These are phyloP conservation scores for Cyprinodon diabolis DNA, from an alignment of 2,797 vertebrate species.

Conservation along the genomic window DNA sequence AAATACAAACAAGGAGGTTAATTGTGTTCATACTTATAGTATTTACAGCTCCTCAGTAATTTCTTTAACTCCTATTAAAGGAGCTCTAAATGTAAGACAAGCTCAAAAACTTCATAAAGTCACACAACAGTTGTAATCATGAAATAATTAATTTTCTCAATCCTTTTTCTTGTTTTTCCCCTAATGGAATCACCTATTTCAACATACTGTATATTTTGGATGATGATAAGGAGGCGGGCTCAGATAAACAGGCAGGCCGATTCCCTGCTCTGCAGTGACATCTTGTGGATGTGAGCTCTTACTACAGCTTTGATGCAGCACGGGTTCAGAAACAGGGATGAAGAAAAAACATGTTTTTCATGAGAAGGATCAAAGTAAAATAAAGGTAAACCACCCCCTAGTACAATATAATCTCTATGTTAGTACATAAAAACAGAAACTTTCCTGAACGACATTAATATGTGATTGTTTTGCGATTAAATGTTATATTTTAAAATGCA, in stretches of 20 bases:
- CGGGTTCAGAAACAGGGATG: too few species aligned
- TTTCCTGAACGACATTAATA: slow-evolving; percentile 2
- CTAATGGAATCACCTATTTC: not conserved
- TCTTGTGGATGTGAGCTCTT: slow-evolving; percentile 34
- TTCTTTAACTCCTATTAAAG: not conserved
- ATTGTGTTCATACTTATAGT: not conserved
- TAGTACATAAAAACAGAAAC: not conserved
- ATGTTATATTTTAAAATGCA: not conserved
- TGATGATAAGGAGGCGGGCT: not conserved
- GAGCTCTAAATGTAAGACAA: not conserved
- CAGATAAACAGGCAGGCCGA: not conserved
- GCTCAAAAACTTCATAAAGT: not conserved
- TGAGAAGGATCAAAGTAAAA: too few species aligned
- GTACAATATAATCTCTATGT: not conserved
- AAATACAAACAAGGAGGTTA: not conserved
- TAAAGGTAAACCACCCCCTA: not conserved
- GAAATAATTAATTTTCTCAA: not conserved
- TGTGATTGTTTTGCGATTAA: not conserved
- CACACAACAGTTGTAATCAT: not conserved
- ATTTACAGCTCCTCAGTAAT: not conserved
- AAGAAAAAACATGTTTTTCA: not conserved
- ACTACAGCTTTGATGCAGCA: slow-evolving; percentile 24
- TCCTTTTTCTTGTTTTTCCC: not conserved
- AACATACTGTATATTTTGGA: not conserved
- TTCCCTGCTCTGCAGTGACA: slow-evolving; percentile 54